These are phyloP conservation scores for Chanos chanos DNA, from an alignment of 2,797 vertebrate species.

Conservation along the genomic window DNA sequence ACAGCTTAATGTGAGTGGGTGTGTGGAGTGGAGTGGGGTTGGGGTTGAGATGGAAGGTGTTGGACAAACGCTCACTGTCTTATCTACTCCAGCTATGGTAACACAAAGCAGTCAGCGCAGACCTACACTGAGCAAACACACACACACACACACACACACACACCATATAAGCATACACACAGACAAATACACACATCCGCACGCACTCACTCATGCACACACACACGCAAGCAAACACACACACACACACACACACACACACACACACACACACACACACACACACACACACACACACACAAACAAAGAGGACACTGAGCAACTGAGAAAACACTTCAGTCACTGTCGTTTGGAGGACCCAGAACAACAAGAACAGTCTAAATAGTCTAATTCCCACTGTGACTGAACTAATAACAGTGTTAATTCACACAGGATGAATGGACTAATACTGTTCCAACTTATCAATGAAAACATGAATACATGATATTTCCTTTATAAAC, in stretches of 20 bases:
- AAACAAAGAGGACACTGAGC: slow-evolving; percentile 13
- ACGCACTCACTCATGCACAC: not conserved
- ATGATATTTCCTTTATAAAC: too few species aligned
- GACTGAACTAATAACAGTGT: too few species aligned
- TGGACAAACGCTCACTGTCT: not conserved
- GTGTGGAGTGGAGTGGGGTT: slow-evolving; percentile 49
- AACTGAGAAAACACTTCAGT: slow-evolving; percentile 22
- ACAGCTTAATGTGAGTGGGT: slow-evolving; percentile 23
- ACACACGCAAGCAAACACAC: not conserved
- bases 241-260: not conserved
- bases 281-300: not conserved
- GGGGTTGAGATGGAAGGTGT: not conserved
- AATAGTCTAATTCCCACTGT: too few species aligned
- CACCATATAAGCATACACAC: not conserved
- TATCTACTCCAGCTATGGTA: slow-evolving; percentile 46
- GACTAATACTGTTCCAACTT: too few species aligned
- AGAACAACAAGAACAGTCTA: too few species aligned
- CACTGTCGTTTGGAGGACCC: too few species aligned
- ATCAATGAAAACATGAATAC: too few species aligned
- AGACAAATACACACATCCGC: too few species aligned
- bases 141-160: not conserved
- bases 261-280: not conserved
- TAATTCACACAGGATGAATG: too few species aligned
- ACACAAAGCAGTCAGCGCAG: not conserved
- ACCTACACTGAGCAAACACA: not conserved